Conservation (phyloP, 2,888 invertebrate genomes). For the Brachypalpus laphriformis region DNA sequence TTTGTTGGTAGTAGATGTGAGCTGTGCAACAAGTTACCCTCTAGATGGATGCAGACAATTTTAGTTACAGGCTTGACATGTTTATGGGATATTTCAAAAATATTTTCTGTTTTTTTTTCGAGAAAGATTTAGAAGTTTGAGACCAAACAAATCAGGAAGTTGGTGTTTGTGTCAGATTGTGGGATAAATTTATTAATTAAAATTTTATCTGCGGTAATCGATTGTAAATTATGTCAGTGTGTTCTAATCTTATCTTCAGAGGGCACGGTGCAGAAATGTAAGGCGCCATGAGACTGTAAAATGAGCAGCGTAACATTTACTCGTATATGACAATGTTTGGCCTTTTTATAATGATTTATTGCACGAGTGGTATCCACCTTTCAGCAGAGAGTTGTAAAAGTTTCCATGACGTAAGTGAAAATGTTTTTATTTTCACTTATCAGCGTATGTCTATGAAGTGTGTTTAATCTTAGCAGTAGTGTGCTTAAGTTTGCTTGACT, state of each 20-base stretch:
- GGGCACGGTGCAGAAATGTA: not conserved
- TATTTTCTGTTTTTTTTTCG: not conserved
- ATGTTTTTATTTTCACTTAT: no score
- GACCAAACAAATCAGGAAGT: not conserved
- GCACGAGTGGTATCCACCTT: not conserved
- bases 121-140: not conserved
- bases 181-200: constrained; percentile 25
- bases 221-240: constrained; percentile 19
- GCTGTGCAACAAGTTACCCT: constrained; percentile 40
- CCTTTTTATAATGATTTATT: constrained; percentile 7
- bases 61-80: constrained; percentile 16
- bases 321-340: not conserved
- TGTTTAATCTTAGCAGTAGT: no score
- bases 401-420: not conserved
- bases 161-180: constrained; percentile 1
- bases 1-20: not conserved
- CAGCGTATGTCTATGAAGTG: no score
- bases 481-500: no score
- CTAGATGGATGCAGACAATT: not conserved
- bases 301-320: not conserved
- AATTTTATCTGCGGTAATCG: constrained; percentile 1
- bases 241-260: constrained; percentile 10
- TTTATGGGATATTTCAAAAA: constrained; percentile 20
- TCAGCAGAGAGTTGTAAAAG: not conserved
- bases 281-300: not conserved